Evolutionary conservation across 2,113 vertebrate genomes (phyloP), one percentile per base, ranked within the genome.

Genomic region (Leptosomus discolor): DNA sequence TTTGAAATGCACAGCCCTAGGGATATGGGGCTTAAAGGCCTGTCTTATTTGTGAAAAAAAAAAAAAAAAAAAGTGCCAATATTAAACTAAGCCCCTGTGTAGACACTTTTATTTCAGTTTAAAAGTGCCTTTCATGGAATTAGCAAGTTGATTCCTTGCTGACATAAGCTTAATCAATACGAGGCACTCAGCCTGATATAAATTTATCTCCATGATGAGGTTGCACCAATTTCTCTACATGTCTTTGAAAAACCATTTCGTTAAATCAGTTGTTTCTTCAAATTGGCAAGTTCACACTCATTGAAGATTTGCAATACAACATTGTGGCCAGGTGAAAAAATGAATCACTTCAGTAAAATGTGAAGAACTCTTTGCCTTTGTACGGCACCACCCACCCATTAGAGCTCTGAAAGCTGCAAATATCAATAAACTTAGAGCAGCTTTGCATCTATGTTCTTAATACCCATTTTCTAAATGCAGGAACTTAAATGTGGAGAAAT

Each of bases 151-250:
- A 92, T 85, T 94, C 56, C 88, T 95, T 95, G 86, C 83, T 94
- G 91, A 94, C 91, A 85, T 78, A 92, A 94, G 73, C 83, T 86
- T 92, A 94, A 97, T 96, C 96, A 94, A 97, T 94, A 97, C 2
- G 11, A 94, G 45, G 60, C 86, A 91, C 86, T 96, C 80, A 94
- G 65, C 60, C 91, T 87, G 61, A 77, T 86, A 81, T 6, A 92
- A 89, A 94, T 96, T 94, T 87, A 90, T 90, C 75, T 88, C 58
- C 5, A 1, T 81, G 63, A 94, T 92, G 73, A 9, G 30, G 32
- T 51, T 51, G 39, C 29, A 93, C 82, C 83, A 41, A 30, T 87
- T 87, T 70, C 41, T 78, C 68, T 57, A 54, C 19, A 21, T 39
- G 48, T 65, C 79, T 94, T 86, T 94, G 84, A 85, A 60, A 96